Percentiles rank a stretch among this genome's conserved stretches.
phyloP scores from a whole-genome alignment of 2,888 invertebrate species.

The Balanococcus diminutus region DNA sequence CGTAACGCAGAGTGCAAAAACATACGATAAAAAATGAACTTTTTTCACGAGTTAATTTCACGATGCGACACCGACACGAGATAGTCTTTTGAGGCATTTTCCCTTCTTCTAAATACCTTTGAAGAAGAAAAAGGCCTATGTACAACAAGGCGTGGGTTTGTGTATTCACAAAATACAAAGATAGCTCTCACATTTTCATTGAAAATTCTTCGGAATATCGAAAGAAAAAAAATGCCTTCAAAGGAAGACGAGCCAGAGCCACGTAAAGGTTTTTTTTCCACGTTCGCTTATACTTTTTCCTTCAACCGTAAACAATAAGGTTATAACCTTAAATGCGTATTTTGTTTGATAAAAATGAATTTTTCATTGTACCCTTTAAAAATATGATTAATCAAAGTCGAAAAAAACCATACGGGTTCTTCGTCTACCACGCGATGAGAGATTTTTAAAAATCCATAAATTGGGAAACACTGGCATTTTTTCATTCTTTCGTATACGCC shows the following conservation, averaged over 20 bases:
- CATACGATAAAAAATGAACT: neutral
- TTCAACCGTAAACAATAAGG: constrained; percentile 8
- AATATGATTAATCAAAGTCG: constrained; percentile 31
- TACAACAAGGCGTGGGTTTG: neutral
- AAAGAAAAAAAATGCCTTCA: constrained; percentile 28
- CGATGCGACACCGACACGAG: neutral
- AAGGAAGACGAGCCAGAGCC: no score
- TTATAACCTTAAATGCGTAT: constrained; percentile 38
- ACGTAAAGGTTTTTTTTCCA: neutral
- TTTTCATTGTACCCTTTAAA: constrained; percentile 17
- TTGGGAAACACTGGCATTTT: constrained; percentile 11
- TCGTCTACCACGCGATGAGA: neutral
- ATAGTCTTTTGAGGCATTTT: neutral
- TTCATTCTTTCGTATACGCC: neutral
- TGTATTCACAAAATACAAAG: neutral
- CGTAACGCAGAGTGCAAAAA: neutral
- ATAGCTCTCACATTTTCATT: neutral
- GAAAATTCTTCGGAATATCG: neutral
- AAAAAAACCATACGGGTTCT: neutral
- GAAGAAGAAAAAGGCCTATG: neutral
- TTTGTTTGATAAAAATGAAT: constrained; percentile 32
- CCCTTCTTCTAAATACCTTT: neutral
- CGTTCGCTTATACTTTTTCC: neutral
- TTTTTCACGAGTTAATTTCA: constrained; percentile 13
- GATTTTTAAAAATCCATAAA: neutral